These are phyloP conservation scores for Busseola fusca DNA, from an alignment of 2,888 invertebrate genomes.

Conservation along the genomic window DNA sequence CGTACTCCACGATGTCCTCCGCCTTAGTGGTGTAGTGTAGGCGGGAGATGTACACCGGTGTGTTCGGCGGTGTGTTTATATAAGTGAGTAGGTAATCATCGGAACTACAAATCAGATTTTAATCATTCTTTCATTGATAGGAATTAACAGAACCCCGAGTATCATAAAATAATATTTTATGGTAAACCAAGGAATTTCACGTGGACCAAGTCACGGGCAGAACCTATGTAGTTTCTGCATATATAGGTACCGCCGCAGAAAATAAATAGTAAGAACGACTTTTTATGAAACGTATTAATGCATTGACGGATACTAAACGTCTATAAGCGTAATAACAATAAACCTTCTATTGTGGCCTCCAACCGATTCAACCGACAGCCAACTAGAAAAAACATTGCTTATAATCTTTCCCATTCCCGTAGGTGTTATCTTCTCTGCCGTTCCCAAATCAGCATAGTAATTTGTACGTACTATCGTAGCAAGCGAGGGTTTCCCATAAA, in stretches of 20 bases:
- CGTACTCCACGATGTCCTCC: no score
- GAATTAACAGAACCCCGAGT: no score
- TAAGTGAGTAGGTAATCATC: neutral
- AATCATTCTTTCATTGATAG: neutral
- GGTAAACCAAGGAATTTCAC: neutral
- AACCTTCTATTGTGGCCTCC: neutral
- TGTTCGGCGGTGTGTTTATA: no score
- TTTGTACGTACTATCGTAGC: constrained; percentile 39
- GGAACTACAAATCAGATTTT: neutral
- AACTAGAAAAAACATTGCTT: neutral
- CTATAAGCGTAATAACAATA: neutral
- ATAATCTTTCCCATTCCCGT: constrained; percentile 9
- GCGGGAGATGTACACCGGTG: no score
- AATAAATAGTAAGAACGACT: neutral
- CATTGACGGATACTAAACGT: neutral
- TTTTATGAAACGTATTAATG: neutral
- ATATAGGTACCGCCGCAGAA: neutral
- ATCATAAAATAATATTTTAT: neutral
- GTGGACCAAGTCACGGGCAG: no score
- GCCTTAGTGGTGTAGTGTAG: no score
- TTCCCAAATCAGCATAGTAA: constrained; percentile 55
- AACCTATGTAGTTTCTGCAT: no score
- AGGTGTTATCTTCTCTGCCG: constrained; percentile 22
- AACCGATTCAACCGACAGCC: neutral
- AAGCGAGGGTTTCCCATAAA: constrained; percentile 49